These are phyloP conservation scores for Clarias fuscus DNA, from an alignment of 2,797 vertebrate genomes.

Conservation along the genomic window DNA sequence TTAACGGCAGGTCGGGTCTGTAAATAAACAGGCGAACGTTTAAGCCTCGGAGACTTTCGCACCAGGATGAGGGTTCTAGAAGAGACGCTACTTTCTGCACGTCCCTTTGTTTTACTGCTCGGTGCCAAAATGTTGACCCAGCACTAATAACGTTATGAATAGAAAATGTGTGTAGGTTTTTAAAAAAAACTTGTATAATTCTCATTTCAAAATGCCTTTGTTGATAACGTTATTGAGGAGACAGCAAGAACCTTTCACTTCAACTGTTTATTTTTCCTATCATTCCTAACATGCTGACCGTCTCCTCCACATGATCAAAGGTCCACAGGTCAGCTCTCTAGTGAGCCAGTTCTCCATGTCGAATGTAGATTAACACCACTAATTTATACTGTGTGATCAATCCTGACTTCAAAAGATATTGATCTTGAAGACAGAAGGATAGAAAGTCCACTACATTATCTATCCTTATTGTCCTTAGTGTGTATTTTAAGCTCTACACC, in stretches of 20 bases:
- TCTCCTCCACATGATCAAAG: background rate
- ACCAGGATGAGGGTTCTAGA: background rate
- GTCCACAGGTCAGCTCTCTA: background rate
- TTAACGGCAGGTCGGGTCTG: background rate
- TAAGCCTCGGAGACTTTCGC: conserved; percentile 8
- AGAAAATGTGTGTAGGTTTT: background rate
- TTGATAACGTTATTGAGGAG: background rate
- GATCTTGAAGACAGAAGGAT: background rate
- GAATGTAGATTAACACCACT: background rate
- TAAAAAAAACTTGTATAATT: background rate
- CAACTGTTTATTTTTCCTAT: background rate
- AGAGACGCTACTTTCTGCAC: background rate
- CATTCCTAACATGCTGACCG: background rate
- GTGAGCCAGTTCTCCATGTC: background rate
- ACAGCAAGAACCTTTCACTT: background rate
- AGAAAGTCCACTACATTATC: background rate
- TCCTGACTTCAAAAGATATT: background rate
- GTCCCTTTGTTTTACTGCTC: background rate
- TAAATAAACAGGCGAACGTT: background rate
- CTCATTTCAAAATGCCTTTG: background rate
- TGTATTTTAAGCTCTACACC: background rate
- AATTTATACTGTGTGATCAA: background rate
- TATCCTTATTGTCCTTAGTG: background rate
- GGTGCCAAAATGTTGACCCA: background rate
- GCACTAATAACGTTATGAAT: background rate